Evolutionary conservation across 2,888 invertebrate species (phyloP), one percentile per base, ranked within the genome.

Genomic region (Sinotaia quadrata): DNA sequence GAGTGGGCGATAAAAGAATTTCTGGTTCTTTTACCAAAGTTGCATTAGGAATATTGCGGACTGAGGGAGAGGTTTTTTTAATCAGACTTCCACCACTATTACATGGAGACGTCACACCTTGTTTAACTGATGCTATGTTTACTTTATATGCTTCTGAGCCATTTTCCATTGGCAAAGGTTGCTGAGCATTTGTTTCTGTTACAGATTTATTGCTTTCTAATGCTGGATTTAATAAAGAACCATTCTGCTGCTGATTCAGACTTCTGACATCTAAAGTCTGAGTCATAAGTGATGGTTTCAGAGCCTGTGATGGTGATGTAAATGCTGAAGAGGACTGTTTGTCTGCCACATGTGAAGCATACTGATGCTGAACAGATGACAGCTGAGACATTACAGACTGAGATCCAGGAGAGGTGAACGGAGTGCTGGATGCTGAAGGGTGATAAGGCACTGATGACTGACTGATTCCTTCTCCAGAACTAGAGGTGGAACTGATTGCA

Each of bases 371-470:
- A 21, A 54, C 29, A 37, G 65, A 44, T 27, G 65, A 33, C 15
- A 56, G 56, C 15, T 56, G 65, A 15, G 65, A 65, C 4, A 54
- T 15, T 12, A 56, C 5, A 7, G 65, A 65, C 31, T 44, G 56
- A 4, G 54, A 41, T 15, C 56, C 47, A 5, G 65, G 65, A 0
- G 65, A 65, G 21, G 65, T 65, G 44, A 54, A 54, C 1, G 65
- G 65, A 24, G 65, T 65, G 65, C 65, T 65, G 56, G 65, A 56
- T 8, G 65, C 54, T 2, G 54, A 24, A 15, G 65, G 61, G 51
- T 47, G 33, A 29, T 34, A 34, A 1, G 61, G 56, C 15, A 33
- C 44, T 1, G 65, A 65, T 21, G 56, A 33, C 24, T 54, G 54
- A 31, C 54, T 54, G 2, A 7, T 31, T 21, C 29, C 34, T 5